Evolutionary conservation across 2,797 vertebrate genomes (phyloP).

Genomic region (Carcharodon carcharias): DNA sequence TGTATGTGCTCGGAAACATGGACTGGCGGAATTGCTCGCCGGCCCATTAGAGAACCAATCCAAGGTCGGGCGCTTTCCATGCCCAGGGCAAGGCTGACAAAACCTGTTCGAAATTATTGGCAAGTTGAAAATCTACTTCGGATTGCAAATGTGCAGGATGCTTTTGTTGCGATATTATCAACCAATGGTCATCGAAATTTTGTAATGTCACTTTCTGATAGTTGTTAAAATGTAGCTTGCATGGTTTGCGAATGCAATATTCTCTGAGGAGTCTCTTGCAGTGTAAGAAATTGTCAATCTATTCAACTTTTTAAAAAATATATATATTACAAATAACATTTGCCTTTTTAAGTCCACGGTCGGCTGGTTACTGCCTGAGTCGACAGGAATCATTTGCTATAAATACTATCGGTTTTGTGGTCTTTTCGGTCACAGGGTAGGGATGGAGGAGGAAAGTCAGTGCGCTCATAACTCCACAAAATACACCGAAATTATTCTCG

Average conservation of each 20-base stretch:
- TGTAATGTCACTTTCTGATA: too few relatives aligned
- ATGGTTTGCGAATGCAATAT: too few relatives aligned
- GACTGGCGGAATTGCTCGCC: neutral
- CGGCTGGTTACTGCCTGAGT: neutral
- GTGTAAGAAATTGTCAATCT: too few relatives aligned
- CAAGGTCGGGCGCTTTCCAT: too few relatives aligned
- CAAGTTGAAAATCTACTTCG: neutral
- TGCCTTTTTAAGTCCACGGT: neutral
- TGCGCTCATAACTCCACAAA: neutral
- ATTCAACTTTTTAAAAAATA: too few relatives aligned
- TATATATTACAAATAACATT: neutral
- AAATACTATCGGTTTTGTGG: neutral
- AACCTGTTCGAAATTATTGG: neutral
- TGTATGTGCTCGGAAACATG: too few relatives aligned
- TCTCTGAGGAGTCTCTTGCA: too few relatives aligned
- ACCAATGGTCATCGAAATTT: too few relatives aligned
- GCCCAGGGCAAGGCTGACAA: neutral
- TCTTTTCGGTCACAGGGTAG: neutral
- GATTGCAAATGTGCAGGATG: neutral
- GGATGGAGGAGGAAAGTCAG: neutral
- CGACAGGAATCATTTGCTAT: neutral
- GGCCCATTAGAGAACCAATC: neutral
- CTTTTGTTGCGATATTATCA: too few relatives aligned
- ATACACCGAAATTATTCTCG: neutral
- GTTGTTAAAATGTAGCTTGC: too few relatives aligned